Base-by-base conservation (phyloP, 2,888 invertebrate genomes). In the Xestia rhomboidea region DNA sequence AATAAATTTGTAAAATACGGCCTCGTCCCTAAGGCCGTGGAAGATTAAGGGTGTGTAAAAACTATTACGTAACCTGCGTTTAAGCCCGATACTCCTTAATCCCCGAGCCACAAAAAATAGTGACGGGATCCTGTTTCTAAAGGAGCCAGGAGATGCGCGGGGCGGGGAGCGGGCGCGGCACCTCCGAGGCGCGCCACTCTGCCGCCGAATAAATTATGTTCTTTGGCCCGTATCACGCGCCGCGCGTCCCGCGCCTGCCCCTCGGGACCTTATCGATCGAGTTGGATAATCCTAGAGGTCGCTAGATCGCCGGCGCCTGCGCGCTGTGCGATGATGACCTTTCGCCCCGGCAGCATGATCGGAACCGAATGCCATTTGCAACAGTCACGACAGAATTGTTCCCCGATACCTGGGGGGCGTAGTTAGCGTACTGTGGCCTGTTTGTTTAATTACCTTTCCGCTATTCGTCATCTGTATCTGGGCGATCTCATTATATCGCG, bases 181-280 rank as follows among this genome's bases (percentile, higher is more conserved):
- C 94, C 94, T 94, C 91, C 90, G 90, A 92, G 95, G 91, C 95
- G 95, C 96, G 96, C 95, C 96, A 95, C 95, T 88, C 94, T 94
- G 96, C 96, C 96, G 96, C 96, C 96, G 96, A 95, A 96, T 96
- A 95, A 94, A 96, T 96, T 96, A 96, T 93, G 93, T 92, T 93
- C 94, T 93, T 92, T 91, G 93, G 93, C 89, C 89, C 91, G 89
- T 91, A 92, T 91, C 92, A 83, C 78, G 79, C 84, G 86, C 89
- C 90, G 87, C 91, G 86, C 91, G 85, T 86, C 88, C 88, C 89
- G 82, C 88, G 73, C 88, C 70, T 82, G 51, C 90, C 90, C 88
- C 89, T 85, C 87, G 85, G 91, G 90, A 89, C 92, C 93, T 94
- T 95, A 95, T 96, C 95, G 95, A 96, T 95, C 93, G 93, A 87